A percentile compares a stretch with the other conserved stretches of the same genome.
These are phyloP conservation scores for Dolomedes plantarius DNA, from an alignment of 2,888 invertebrate species.

Conservation along the genomic window DNA sequence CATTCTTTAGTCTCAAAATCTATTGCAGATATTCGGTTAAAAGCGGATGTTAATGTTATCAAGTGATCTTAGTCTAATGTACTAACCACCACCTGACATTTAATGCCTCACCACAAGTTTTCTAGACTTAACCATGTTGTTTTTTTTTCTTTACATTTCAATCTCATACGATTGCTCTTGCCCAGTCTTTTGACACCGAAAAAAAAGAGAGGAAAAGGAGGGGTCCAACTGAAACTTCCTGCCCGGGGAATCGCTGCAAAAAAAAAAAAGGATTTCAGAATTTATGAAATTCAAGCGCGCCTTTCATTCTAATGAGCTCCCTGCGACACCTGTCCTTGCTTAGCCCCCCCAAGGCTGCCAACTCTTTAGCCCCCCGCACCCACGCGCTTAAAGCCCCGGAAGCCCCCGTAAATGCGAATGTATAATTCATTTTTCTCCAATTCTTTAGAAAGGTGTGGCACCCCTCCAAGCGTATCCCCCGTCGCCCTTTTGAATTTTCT, in stretches of 20 bases:
- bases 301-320: slow-evolving; percentile 69
- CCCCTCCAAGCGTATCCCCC: slow-evolving; percentile 37
- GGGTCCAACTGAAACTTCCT: not conserved
- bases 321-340: slow-evolving; percentile 67
- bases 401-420: slow-evolving; percentile 61
- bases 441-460: slow-evolving; percentile 66
- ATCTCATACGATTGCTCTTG: not conserved
- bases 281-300: slow-evolving; percentile 67
- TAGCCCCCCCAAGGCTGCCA: slow-evolving; percentile 19
- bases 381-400: slow-evolving; percentile 44
- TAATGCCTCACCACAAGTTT: no score
- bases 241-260: not conserved
- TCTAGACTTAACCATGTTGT: no score
- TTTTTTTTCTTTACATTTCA: no score
- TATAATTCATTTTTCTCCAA: slow-evolving; percentile 72
- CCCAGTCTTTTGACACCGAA: not conserved
- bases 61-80: no score
- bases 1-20: no score
- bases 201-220: not conserved
- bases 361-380: slow-evolving; percentile 32
- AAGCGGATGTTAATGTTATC: no score
- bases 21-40: no score
- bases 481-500: slow-evolving; percentile 40
- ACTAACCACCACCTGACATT: no score
- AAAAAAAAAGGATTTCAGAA: slow-evolving; percentile 30